Percentiles rank a stretch among this genome's conserved stretches.
Evolutionary conservation across 1,140 invertebrate species (phyloP).

Genomic region (honey bee (Apis mellifera)): Amel_HAv3.1 CM009937.2:958001-958500

Average conservation of each 20-base stretch:
- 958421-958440: background rate
- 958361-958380: background rate
- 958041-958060: background rate
- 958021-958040: constrained; percentile 37
- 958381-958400: constrained; percentile 5
- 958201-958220: constrained; percentile 21
- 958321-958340: background rate
- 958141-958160: constrained; percentile 25
- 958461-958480: background rate
- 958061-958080: background rate
- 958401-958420: constrained; percentile 7
- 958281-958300: background rate
- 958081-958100: background rate
- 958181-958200: background rate
- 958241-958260: background rate
- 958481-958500: background rate
- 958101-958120: constrained; percentile 6
- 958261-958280: no score
- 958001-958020: constrained; percentile 56
- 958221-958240: background rate
- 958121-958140: constrained; percentile 20
- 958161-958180: background rate
- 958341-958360: background rate
- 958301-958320: background rate
- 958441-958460: background rate